Evolutionary conservation across 1,140 invertebrate species (phyloP).

Genomic region (Pseudoatta argentina): DNA sequence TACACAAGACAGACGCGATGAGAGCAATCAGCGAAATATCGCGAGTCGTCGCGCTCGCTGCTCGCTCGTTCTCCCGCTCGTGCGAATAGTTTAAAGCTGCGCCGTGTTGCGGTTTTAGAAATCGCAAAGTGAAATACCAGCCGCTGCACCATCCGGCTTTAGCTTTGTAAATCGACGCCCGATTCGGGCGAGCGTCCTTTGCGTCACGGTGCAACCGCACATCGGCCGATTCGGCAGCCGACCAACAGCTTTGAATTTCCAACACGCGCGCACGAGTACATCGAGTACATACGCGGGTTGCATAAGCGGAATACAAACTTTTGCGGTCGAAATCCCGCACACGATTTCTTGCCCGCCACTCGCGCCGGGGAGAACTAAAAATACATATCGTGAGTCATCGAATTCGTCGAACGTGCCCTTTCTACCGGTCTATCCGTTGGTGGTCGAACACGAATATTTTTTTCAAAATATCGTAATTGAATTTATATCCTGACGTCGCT

Average conservation of each 20-base stretch:
- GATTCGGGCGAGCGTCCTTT: slow-evolving; percentile 55
- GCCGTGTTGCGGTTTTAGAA: slow-evolving; percentile 64
- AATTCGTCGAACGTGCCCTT: slow-evolving; percentile 11
- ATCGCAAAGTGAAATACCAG: slow-evolving; percentile 69
- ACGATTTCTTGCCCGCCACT: slow-evolving; percentile 21
- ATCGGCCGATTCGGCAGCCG: slow-evolving; percentile 31
- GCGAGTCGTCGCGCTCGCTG: background rate
- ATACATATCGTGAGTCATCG: slow-evolving; percentile 35
- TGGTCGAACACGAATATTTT: background rate
- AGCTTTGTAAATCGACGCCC: slow-evolving; percentile 69
- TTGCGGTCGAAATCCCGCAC: slow-evolving; percentile 39
- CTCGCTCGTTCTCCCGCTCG: background rate
- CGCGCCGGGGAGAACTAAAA: slow-evolving; percentile 27
- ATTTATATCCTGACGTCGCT: slow-evolving; percentile 14
- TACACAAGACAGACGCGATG: background rate
- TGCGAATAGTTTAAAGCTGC: slow-evolving; percentile 16
- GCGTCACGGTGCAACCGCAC: slow-evolving; percentile 64
- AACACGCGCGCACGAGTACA: slow-evolving; percentile 35
- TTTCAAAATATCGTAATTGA: slow-evolving; percentile 26
- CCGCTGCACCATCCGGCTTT: slow-evolving; percentile 12
- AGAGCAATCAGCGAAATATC: slow-evolving; percentile 37
- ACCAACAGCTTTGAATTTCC: slow-evolving; percentile 67
- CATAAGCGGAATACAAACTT: slow-evolving; percentile 65
- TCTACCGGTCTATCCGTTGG: background rate
- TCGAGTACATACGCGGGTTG: background rate